Conservation (phyloP, 2,797 vertebrate genomes). For the Spinus pinus region DNA sequence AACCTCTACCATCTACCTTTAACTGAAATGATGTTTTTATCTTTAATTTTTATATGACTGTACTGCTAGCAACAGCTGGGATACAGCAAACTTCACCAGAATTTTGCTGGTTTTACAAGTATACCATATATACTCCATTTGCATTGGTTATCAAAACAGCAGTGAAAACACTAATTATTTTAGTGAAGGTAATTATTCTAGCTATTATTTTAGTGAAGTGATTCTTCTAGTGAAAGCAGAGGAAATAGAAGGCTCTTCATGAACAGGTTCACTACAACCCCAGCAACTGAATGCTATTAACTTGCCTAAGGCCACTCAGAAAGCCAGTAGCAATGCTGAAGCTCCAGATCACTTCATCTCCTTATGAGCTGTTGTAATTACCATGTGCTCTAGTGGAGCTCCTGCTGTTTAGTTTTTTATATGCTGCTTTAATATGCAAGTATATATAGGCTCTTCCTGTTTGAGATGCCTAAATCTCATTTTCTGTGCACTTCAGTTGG, state of each 20-base stretch:
- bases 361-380: constrained; percentile 1
- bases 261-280: not conserved
- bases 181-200: not conserved
- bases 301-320: not conserved
- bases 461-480: not conserved
- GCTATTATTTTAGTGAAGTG: not conserved
- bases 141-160: not conserved
- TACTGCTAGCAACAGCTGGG: not conserved
- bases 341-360: not conserved
- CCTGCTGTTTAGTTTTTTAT: constrained; percentile 1
- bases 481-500: constrained; percentile 23
- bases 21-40: not conserved
- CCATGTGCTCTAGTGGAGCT: not conserved
- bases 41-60: not conserved
- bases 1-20: not conserved
- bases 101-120: not conserved
- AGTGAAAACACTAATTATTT: not conserved
- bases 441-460: not conserved
- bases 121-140: not conserved
- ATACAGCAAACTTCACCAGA: not conserved
- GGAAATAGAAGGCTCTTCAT: not conserved
- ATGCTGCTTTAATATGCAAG: constrained; percentile 22
- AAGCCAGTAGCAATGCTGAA: not conserved
- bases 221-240: not conserved
- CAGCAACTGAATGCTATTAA: not conserved